phyloP scores from a whole-genome alignment of 2,113 vertebrate species.

The Jaculus jaculus region DNA sequence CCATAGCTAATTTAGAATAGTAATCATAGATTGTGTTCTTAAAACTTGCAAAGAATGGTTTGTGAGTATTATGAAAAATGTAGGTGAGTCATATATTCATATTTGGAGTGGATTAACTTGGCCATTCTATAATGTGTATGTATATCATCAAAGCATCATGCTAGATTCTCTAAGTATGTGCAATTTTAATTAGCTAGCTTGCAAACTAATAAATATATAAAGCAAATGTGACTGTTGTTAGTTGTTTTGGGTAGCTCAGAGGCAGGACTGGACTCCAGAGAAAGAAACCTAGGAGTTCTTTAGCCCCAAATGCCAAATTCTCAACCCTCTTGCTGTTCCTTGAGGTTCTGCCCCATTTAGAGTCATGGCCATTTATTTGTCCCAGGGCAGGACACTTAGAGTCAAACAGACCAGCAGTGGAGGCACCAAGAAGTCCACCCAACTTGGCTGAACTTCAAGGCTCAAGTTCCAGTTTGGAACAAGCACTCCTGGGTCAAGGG shows the following conservation, averaged over 20 bases:
- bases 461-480: conserved; percentile 49
- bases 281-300: background rate
- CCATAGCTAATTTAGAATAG: background rate
- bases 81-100: background rate
- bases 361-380: background rate
- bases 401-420: background rate
- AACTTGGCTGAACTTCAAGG: conserved; percentile 40
- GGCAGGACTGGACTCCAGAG: background rate
- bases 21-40: background rate
- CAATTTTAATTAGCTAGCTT: background rate
- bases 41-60: background rate
- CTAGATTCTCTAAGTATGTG: background rate
- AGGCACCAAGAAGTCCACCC: conserved; percentile 25
- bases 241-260: background rate
- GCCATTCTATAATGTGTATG: background rate
- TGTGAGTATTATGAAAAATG: background rate
- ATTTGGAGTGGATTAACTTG: background rate
- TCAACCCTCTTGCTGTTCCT: background rate
- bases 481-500: conserved; percentile 20
- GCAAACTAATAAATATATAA: background rate
- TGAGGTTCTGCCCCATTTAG: conserved; percentile 10
- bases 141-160: background rate
- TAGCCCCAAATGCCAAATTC: background rate
- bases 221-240: background rate
- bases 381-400: background rate